Percentiles rank a stretch among this genome's conserved stretches.
These are phyloP conservation scores for Poecilia gillii DNA, from an alignment of 2,797 vertebrate genomes.

Conservation along the genomic window DNA sequence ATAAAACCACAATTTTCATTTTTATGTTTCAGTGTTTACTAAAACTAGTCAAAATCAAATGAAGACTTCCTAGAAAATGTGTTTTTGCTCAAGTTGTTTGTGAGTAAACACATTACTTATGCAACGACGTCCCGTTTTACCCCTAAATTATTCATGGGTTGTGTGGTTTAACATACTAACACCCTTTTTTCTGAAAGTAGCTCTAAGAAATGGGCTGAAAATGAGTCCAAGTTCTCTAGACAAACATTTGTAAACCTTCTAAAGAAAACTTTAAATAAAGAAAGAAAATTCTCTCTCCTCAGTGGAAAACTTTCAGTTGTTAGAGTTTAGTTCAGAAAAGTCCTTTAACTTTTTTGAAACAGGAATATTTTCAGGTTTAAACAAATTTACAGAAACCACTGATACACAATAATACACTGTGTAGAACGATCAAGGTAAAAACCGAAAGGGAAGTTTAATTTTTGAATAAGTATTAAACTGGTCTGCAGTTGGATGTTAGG, in stretches of 20 bases:
- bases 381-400: not conserved
- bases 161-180: not conserved
- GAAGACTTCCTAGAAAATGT: not conserved
- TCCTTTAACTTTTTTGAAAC: not conserved
- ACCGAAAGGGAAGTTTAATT: too few relatives aligned
- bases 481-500: too few relatives aligned
- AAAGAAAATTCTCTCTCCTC: not conserved
- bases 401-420: too few relatives aligned
- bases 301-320: not conserved
- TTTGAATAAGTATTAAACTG: too few relatives aligned
- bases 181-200: not conserved
- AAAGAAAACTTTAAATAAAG: not conserved
- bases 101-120: not conserved
- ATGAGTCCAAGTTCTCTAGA: not conserved
- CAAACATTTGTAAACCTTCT: not conserved
- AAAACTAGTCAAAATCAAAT: not conserved
- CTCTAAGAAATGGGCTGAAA: not conserved
- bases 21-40: not conserved
- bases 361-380: not conserved
- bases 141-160: not conserved
- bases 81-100: not conserved
- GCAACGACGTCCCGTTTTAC: not conserved
- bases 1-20: not conserved
- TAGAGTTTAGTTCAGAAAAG: not conserved
- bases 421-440: too few relatives aligned